Evolutionary conservation across 2,888 invertebrate species (phyloP), one percentile per base, ranked within the genome.

Genomic region (Prosopocoilus inquinatus): DNA sequence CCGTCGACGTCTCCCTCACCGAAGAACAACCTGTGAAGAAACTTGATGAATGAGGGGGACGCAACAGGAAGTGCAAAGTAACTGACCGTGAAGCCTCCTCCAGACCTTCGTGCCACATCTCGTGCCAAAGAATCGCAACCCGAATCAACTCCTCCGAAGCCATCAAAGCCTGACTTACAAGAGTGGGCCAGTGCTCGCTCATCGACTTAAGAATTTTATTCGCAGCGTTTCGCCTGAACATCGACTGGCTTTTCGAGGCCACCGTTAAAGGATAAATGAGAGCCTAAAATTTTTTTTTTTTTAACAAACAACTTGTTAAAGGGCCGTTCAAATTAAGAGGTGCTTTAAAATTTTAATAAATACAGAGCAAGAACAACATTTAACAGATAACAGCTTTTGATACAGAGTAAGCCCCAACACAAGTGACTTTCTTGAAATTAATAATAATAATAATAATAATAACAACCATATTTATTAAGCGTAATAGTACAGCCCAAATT

Each of bases 101-200:
- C 13, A 99, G 78, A 0, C 96, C 98, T 75, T 99, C 99, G 72
- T 98, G 96, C 99, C 99, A 99, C 70, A 96, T 88, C 75, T 99
- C 99, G 72, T 99, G 98, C 99, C 99, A 99, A 12, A 99, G 79
- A 63, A 99, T 99, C 1, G 99, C 98, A 1, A 98, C 96, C 51
- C 98, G 82, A 55, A 99, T 98, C 47, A 99, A 80, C 76, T 99
- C 99, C 68, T 98, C 97, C 43, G 96, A 89, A 58, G 95, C 96
- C 90, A 96, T 90, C 68, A 95, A 86, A 0, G 97, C 97, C 75
- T 99, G 98, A 67, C 91, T 90, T 1, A 99, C 98, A 45, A 99
- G 80, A 28, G 86, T 88, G 11, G 87, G 89, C 49, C 94, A 95
- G 77, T 96, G 94, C 61, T 98, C 97, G 64, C 93, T 89, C 94